Percentiles rank a stretch among this genome's conserved stretches.
Evolutionary conservation across 35 echinoderm and acorn worm genomes (phyloP).

Genomic region (Ophioderma brevispina): DNA sequence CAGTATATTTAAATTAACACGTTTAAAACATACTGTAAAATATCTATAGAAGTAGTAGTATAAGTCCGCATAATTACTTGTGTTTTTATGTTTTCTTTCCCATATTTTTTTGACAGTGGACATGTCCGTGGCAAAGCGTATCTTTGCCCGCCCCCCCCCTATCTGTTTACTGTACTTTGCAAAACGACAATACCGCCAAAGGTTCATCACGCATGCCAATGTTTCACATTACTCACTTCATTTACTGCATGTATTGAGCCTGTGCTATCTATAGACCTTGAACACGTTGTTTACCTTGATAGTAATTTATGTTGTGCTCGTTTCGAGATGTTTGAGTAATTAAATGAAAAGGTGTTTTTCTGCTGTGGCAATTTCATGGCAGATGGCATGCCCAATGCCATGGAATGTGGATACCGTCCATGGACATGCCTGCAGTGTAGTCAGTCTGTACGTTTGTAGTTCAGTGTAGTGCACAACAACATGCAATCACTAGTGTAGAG

Average conservation of each 20-base stretch:
- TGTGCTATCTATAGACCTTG: background rate
- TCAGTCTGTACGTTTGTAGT: too few species aligned
- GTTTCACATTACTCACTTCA: background rate
- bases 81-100: constrained; percentile 66
- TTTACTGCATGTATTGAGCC: too few species aligned
- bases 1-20: background rate
- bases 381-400: too few species aligned
- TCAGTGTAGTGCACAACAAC: too few species aligned
- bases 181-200: background rate
- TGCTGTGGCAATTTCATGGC: too few species aligned
- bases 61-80: background rate
- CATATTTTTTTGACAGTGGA: constrained; percentile 74
- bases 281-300: too few species aligned
- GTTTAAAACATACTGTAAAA: constrained; percentile 5
- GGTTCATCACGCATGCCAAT: constrained; percentile 43
- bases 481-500: too few species aligned
- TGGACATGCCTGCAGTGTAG: too few species aligned
- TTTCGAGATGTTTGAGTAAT: too few species aligned
- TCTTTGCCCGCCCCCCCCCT: constrained; percentile 94
- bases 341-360: too few species aligned
- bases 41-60: background rate
- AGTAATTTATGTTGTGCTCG: too few species aligned
- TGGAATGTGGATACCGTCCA: too few species aligned
- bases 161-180: constrained; percentile 50
- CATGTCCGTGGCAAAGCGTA: constrained; percentile 95